Evolutionary conservation across 1,140 invertebrate species (phyloP).

Genomic region (Drosophila burlai): DNA sequence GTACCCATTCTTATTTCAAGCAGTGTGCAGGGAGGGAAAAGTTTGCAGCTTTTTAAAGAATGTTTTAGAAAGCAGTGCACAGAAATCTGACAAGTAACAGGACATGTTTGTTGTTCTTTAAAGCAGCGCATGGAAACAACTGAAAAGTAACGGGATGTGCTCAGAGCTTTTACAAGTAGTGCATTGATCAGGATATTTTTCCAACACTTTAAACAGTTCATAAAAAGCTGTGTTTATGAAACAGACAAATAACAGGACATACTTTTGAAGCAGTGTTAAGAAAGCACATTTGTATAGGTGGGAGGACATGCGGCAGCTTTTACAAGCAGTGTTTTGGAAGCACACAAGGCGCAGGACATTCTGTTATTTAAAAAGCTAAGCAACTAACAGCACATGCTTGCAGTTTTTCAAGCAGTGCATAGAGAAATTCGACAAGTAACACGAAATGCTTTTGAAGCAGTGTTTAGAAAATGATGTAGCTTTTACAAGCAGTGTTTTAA

Average conservation of each 20-base stretch:
- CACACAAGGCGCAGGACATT: too few relatives aligned
- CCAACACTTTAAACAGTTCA: not conserved
- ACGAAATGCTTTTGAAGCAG: not conserved
- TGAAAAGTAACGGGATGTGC: not conserved
- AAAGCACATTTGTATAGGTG: not conserved
- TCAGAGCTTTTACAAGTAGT: not conserved
- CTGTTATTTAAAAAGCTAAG: too few relatives aligned
- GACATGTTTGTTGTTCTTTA: not conserved
- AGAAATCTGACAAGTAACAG: not conserved
- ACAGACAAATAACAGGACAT: not conserved
- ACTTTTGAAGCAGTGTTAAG: not conserved
- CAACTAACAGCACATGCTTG: too few relatives aligned
- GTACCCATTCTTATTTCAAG: not conserved
- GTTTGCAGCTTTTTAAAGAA: not conserved
- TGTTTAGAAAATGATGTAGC: too few relatives aligned
- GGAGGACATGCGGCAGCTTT: too few relatives aligned
- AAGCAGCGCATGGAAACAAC: not conserved
- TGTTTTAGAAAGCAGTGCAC: not conserved
- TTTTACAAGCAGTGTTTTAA: not conserved
- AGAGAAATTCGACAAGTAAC: not conserved
- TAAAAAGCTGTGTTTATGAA: not conserved
- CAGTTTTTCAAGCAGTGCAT: not conserved
- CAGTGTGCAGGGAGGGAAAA: not conserved
- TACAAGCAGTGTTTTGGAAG: too few relatives aligned
- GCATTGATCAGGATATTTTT: not conserved